Base-by-base conservation (phyloP, 2,113 vertebrate genomes). In the Vanacampus margaritifer region DNA sequence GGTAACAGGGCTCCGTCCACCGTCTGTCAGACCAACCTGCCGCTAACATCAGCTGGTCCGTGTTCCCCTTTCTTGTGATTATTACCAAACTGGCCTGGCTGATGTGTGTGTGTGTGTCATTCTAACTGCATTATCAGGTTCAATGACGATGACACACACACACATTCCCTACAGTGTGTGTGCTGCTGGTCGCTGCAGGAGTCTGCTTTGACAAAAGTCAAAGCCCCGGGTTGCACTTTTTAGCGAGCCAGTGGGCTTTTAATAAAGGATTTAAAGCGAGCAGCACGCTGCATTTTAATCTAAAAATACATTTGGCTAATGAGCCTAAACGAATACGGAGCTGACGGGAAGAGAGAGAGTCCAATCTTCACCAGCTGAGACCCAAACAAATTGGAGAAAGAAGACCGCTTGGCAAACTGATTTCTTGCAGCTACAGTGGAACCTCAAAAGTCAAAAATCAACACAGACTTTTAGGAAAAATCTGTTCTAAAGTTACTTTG, bases 11-110 rank as follows among this genome's bases (percentile, higher is more conserved):
- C 60, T 48, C 78, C 60, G 46, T 68, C 80, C 68, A 64, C 87
- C 86, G 79, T 90, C 89, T 89, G 89, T 83, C 87, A 81, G 79
- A 67, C 72, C 72, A 64, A 71, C 76, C 68, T 75, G 77, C 88
- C 87, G 68, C 72, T 65, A 74, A 80, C 83, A 78, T 83, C 75
- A 79, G 70, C 36, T 72, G 56, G 79, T 83, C 76, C 61, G 73
- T 74, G 64, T 81, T 78, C 66, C 79, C 67, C 81, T 77, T 86
- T 84, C 87, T 82, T 91, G 81, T 76, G 73, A 75, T 75, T 84
- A 79, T 67, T 61, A 71, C 65, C 74, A 75, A 64, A 60, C 19
- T 7, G 9, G 53, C 37, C 41, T 70, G 86, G 79, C 79, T 74
- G 74, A 74, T 68, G 68, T 80, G 84, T 84, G 86, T 90, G 83